Base-by-base conservation (phyloP, 2,888 invertebrate species). In the Eupithecia exiguata region DNA sequence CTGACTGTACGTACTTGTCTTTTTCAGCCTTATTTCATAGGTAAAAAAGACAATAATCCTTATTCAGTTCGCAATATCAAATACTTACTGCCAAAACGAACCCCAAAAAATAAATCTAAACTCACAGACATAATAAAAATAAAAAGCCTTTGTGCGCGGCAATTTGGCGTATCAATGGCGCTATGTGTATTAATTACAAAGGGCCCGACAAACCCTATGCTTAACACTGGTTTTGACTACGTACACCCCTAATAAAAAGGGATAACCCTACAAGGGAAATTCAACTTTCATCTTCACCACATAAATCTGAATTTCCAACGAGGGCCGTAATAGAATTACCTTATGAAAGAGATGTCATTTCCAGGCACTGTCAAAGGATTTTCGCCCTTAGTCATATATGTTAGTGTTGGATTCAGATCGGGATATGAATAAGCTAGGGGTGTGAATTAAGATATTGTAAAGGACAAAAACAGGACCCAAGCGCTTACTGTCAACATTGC, bases 381-480 rank as follows among this genome's bases (percentile, higher is more conserved):
- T 81, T 83, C 53, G 65, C 77, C 79, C 80, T 63, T 86, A 84
- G 0, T 0, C 1, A 0, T 14, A 9, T 0, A 2, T 0, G 0
- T 30, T 85, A 88, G 74, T 79, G 85, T 83, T 69, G 38, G 77
- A 67, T 82, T 81, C 87, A 16, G 69, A 3, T 68, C 79, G 77
- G 18, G 10, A 0, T 16, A n/a, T 65, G 77, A 80, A 82, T 87
- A 80, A 78, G 87, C 88, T 86, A 89, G 90, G 94, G 93, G 94
- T 94, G 94, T 93, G 93, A 94, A 93, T 93, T 93, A 93, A 90
- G 89, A 91, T 91, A 91, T 91, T 88, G 89, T 88, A 86, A 89
- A 91, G 89, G 88, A 87, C 85, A 72, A 88, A 65, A 88, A 75
- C 72, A 69, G 72, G 87, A 70, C 78, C 74, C 78, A 87, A 88